Evolutionary conservation across 2,888 invertebrate species (phyloP).

Genomic region (Drosophila parthenogenetica): DNA sequence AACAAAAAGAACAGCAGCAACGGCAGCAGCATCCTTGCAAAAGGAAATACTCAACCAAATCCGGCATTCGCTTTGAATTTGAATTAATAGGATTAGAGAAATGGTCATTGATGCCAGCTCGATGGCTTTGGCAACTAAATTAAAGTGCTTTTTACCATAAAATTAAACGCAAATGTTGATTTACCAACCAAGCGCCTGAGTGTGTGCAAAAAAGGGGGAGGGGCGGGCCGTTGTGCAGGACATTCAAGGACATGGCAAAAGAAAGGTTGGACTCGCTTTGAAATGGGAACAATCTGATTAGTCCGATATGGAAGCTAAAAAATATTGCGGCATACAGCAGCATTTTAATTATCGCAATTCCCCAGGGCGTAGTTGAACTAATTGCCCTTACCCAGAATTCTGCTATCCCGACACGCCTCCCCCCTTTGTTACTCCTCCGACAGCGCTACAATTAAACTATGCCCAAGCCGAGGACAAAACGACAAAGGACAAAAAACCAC

Average conservation of each 20-base stretch:
- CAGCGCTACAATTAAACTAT: conserved; percentile 79
- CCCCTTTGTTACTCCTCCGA: conserved; percentile 24
- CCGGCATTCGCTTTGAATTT: conserved; percentile 68
- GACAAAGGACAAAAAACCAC: conserved; percentile 42
- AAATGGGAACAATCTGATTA: conserved; percentile 78
- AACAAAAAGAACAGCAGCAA: conserved; percentile 66
- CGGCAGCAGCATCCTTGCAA: not conserved
- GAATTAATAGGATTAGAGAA: conserved; percentile 76
- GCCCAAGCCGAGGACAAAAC: conserved; percentile 50
- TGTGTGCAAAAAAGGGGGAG: not conserved
- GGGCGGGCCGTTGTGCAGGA: not conserved
- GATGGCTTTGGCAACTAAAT: conserved; percentile 73
- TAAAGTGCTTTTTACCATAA: conserved; percentile 78
- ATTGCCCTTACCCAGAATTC: conserved; percentile 56
- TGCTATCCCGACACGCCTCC: conserved; percentile 6
- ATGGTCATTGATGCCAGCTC: conserved; percentile 51
- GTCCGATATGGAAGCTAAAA: conserved; percentile 69
- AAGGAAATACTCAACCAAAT: conserved; percentile 34
- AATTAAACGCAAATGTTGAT: conserved; percentile 79
- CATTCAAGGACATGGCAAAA: conserved; percentile 32
- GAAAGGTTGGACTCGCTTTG: conserved; percentile 49
- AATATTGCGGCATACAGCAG: conserved; percentile 75
- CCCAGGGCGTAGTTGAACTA: conserved; percentile 75
- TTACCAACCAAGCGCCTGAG: conserved; percentile 32
- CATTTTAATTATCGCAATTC: conserved; percentile 80